Percentiles rank a stretch among this genome's conserved stretches.
Conservation (phyloP, 2,888 invertebrate species). For the Callyntrura guangdongensis region DNA sequence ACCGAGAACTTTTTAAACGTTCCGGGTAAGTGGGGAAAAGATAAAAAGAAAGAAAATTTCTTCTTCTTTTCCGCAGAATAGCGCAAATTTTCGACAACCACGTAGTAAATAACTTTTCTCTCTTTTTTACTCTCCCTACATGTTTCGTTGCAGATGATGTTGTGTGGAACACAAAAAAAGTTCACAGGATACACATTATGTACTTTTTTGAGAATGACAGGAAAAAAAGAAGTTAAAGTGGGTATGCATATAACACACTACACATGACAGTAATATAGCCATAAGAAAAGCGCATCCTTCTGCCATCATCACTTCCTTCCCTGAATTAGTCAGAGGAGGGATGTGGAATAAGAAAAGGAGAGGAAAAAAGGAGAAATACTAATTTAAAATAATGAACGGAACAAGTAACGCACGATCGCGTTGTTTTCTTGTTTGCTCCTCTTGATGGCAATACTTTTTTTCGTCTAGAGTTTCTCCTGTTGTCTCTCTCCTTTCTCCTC, state of each 20-base stretch:
- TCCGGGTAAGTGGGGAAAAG: slow-evolving; percentile 3
- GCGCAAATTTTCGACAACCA: slow-evolving; percentile 8
- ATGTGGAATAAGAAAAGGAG: not conserved
- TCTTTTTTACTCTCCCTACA: not conserved
- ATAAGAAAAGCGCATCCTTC: not conserved
- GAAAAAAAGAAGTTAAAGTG: not conserved
- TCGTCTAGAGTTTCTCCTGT: too few relatives aligned
- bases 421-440: slow-evolving; percentile 41
- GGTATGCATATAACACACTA: not conserved
- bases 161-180: not conserved
- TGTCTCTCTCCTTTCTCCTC: not conserved
- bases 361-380: slow-evolving; percentile 52
- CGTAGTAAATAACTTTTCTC: slow-evolving; percentile 15
- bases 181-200: not conserved
- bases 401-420: slow-evolving; percentile 73
- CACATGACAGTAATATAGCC: not conserved
- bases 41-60: not conserved
- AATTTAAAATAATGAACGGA: slow-evolving; percentile 76
- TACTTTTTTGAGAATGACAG: not conserved
- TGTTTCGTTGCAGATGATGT: not conserved
- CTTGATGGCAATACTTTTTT: slow-evolving; percentile 25
- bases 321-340: slow-evolving; percentile 2
- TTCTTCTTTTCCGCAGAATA: not conserved
- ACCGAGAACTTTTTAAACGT: not conserved
- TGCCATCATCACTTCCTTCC: slow-evolving; percentile 7